phyloP scores from a whole-genome alignment of 1,140 invertebrate genomes.

The Heliconius himera region DNA sequence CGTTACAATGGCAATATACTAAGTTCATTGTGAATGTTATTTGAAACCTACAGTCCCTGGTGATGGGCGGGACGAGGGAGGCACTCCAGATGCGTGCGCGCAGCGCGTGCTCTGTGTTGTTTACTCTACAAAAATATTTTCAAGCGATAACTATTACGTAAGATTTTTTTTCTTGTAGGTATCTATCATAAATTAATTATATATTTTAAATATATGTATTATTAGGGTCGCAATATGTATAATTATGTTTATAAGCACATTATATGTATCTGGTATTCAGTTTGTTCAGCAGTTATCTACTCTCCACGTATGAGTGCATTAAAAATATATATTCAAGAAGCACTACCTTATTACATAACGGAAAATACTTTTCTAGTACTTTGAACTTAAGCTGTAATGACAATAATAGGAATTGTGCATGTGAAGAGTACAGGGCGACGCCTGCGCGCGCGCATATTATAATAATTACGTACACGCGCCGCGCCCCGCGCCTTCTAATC shows the following conservation, averaged over 20 bases:
- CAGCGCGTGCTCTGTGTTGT: constrained; percentile 37
- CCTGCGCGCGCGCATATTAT: constrained; percentile 64
- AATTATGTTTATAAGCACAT: no score
- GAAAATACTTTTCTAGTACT: not conserved
- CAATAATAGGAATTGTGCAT: constrained; percentile 59
- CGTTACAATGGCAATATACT: constrained; percentile 32
- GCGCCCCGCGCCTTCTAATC: constrained; percentile 64
- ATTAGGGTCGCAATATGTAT: no score
- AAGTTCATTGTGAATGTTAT: constrained; percentile 49
- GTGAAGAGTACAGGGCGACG: constrained; percentile 50
- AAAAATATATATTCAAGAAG: not conserved
- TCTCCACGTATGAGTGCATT: not conserved
- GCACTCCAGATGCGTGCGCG: constrained; percentile 63
- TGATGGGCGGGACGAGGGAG: constrained; percentile 58
- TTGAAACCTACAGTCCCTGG: constrained; percentile 45
- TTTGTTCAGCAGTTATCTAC: no score
- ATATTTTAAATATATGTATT: constrained; percentile 15
- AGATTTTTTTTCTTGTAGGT: no score
- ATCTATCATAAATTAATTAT: not conserved
- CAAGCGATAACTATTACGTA: not conserved
- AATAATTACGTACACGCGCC: constrained; percentile 72
- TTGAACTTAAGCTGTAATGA: constrained; percentile 29
- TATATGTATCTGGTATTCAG: no score
- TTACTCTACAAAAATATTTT: not conserved
- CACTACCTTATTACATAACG: not conserved